A percentile compares a stretch with the other conserved stretches of the same genome.
These are phyloP conservation scores for Pristionchus japonicus DNA, from an alignment of 2,888 invertebrate genomes.

Conservation along the genomic window DNA sequence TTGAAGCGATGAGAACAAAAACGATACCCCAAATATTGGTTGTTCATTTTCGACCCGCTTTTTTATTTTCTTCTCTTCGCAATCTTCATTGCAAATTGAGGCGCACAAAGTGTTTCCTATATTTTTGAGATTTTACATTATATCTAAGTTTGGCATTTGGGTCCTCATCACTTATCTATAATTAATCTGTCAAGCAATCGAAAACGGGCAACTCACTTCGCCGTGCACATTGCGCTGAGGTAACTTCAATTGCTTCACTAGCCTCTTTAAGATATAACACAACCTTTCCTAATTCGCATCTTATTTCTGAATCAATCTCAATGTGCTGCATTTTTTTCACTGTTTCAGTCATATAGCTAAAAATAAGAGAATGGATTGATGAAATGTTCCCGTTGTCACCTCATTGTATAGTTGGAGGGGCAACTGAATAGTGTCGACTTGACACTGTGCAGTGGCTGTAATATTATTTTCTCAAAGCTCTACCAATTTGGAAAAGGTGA, in stretches of 20 bases:
- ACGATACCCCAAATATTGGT: background rate
- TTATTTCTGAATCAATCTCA: background rate
- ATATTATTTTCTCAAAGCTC: background rate
- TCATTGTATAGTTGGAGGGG: background rate
- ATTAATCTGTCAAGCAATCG: too few relatives aligned
- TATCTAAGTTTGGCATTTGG: background rate
- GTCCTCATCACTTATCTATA: too few relatives aligned
- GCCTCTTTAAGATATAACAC: background rate
- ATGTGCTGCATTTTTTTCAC: background rate
- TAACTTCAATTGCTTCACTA: background rate
- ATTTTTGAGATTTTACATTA: background rate
- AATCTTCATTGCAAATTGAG: background rate
- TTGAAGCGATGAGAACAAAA: background rate
- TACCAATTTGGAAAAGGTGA: too few relatives aligned
- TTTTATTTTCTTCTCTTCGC: background rate
- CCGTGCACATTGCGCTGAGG: background rate
- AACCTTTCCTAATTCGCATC: background rate
- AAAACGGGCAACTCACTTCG: background rate
- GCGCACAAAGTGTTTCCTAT: background rate
- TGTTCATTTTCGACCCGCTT: background rate
- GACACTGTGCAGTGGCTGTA: background rate
- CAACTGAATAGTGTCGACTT: background rate
- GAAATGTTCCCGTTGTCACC: background rate
- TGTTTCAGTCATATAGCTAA: background rate
- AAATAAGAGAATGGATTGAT: background rate